Base-by-base conservation (phyloP, 2,888 invertebrate species). In the Stenolophus ochropezus region DNA sequence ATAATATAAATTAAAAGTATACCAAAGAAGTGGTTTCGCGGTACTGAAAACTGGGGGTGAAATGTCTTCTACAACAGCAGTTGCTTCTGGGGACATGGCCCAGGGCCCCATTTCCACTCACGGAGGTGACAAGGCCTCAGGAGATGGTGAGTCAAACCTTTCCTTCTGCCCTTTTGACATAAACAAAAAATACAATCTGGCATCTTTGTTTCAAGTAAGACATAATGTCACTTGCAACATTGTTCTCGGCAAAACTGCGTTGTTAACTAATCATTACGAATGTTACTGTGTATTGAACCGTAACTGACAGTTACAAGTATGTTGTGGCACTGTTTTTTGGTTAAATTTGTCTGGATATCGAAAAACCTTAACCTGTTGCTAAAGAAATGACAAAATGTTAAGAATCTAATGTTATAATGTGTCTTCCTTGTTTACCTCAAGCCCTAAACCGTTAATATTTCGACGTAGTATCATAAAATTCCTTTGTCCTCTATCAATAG, bases 21-120 rank as follows among this genome's bases (percentile, higher is more conserved):
- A 81, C 81, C 81, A 81, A 81, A 81, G 81, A 81, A 65, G 73
- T 16, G 74, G 21, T 47, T 81, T 58, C 81, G 81, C 73, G 81
- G 58, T 27, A 27, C 14, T 51, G n/a, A 33, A 27, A 65, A 25
- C 23, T 21, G 16, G 56, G 33, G 76, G 77, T 76, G 75, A 56
- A 27, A 76, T 65, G 77, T 77, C 75, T 33, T 56, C 73, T 16
- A 56, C 71, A 42, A 73, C 58, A 58, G 73, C 80, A 80, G 80
- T 53, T 56, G 80, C 73, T 14, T 21, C 65, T 33, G 81, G 81
- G 75, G 81, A 81, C 23, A 65, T 75, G 61, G 16, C 75, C 20
- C 81, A 51, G 47, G 81, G 81, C 58, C 58, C 65, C 33, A 65
- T 61, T 27, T 14, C 16, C 27, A 69, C 20, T 47, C 81, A 73